Percentiles rank a stretch among this genome's conserved stretches.
phyloP scores from a whole-genome alignment of 2,888 invertebrate genomes.

The Microctonus aethiopoides region DNA sequence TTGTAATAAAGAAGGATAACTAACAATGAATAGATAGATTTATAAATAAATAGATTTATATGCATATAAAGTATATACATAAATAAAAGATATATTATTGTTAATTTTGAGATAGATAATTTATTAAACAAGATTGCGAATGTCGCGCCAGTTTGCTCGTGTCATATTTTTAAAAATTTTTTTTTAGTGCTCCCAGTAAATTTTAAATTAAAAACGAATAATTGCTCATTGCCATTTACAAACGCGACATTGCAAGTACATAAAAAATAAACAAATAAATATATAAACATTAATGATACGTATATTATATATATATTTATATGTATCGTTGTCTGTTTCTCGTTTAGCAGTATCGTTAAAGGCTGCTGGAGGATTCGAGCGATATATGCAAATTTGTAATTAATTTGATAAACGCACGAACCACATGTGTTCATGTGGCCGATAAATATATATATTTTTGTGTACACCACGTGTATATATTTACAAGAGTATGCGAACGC shows the following conservation, averaged over 20 bases:
- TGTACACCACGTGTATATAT: not conserved
- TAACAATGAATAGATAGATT: not conserved
- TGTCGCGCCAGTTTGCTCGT: not conserved
- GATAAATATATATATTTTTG: conserved; percentile 5
- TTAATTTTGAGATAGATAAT: conserved; percentile 1
- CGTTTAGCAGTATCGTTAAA: conserved; percentile 33
- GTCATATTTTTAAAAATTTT: not conserved
- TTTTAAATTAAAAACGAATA: conserved; percentile 30
- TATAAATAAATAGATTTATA: not conserved
- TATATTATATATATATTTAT: not conserved
- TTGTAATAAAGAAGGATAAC: conserved; percentile 3
- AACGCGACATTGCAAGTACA: not conserved
- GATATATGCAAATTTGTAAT: conserved; percentile 48
- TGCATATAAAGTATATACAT: not conserved
- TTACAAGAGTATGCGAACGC: conserved; percentile 29
- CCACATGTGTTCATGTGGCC: conserved; percentile 27
- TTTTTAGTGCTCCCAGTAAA: not conserved
- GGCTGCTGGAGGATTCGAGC: conserved; percentile 21
- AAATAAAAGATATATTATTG: not conserved
- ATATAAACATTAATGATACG: no score
- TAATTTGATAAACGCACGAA: conserved; percentile 48
- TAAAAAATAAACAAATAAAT: not conserved
- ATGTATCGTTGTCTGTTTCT: not conserved
- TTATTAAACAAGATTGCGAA: not conserved
- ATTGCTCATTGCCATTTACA: conserved; percentile 36